Base-by-base conservation (phyloP, 2,888 invertebrate species). In the Cephus nigrinus region DNA sequence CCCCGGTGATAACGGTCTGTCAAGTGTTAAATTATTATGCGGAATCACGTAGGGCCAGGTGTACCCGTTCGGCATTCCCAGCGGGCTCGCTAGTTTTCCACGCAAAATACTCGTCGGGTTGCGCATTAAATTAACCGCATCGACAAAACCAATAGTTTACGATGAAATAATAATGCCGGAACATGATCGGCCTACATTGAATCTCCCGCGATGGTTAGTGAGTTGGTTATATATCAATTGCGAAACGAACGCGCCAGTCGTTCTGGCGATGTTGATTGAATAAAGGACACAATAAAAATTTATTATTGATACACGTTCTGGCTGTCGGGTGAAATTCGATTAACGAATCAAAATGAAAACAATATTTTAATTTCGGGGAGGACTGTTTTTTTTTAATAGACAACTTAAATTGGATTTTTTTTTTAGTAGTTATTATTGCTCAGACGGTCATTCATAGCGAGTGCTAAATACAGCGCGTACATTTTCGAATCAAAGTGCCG, bases 91-190 rank as follows among this genome's bases (percentile, higher is more conserved):
- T 83, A 80, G 84, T 82, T 85, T 83, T 83, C 81, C 82, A 79
- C 80, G 79, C 77, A 80, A 83, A 80, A 82, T 79, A 81, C 73
- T 81, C 81, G 84, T 84, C 80, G 80, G 80, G 80, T 77, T 77
- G 75, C 74, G 55, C 79, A 81, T 79, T 79, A 79, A 84, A 84
- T 84, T 83, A 81, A 83, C 82, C 82, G 76, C 76, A 76, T 78
- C 79, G 72, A 81, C 78, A 82, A 82, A 84, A 81, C 82, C 82
- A 75, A 80, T 81, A 81, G 79, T 82, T 86, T 83, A 82, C 80
- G 83, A 83, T 84, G 80, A 82, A 85, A 85, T 84, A 85, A 86
- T 84, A 84, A 86, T 84, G 78, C 78, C 72, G 40, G 23, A 55
- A 55, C 55, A 55, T 55, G 55, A 55, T 55, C 40, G 76, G 68